phyloP scores from a whole-genome alignment of 2,888 invertebrate species.

The Leptinotarsa tumamoca region DNA sequence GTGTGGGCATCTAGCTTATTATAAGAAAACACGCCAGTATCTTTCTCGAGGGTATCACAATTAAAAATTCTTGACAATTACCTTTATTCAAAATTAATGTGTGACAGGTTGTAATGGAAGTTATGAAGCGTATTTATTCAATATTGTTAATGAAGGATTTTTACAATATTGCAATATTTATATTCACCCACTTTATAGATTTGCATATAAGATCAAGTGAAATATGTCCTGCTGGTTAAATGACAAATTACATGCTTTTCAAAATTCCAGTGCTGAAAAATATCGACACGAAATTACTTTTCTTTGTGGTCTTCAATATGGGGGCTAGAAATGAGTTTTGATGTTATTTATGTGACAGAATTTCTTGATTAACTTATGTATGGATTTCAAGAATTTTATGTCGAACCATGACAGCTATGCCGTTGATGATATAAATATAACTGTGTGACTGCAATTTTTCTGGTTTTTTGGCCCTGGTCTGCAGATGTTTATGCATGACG shows the following conservation, averaged over 20 bases:
- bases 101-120: conserved; percentile 40
- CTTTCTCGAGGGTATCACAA: conserved; percentile 32
- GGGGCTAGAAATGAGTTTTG: too few relatives aligned
- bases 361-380: too few relatives aligned
- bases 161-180: conserved; percentile 57
- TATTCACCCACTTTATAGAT: conserved; percentile 62
- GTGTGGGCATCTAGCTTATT: conserved; percentile 34
- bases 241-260: not conserved
- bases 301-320: not conserved
- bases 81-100: conserved; percentile 40
- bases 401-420: too few relatives aligned
- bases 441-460: too few relatives aligned
- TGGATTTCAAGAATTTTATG: too few relatives aligned
- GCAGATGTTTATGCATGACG: too few relatives aligned
- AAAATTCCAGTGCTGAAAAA: not conserved
- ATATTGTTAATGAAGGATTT: conserved; percentile 56
- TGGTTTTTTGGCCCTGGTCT: too few relatives aligned
- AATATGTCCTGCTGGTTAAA: conserved; percentile 10
- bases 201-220: conserved; percentile 27
- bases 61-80: conserved; percentile 43
- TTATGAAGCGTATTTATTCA: conserved; percentile 43
- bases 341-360: too few relatives aligned
- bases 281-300: not conserved
- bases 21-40: conserved; percentile 35
- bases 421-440: too few relatives aligned